A percentile compares a stretch with the other conserved stretches of the same genome.
Evolutionary conservation across 2,888 invertebrate species (phyloP).

Genomic region (Drosophila rellima): DNA sequence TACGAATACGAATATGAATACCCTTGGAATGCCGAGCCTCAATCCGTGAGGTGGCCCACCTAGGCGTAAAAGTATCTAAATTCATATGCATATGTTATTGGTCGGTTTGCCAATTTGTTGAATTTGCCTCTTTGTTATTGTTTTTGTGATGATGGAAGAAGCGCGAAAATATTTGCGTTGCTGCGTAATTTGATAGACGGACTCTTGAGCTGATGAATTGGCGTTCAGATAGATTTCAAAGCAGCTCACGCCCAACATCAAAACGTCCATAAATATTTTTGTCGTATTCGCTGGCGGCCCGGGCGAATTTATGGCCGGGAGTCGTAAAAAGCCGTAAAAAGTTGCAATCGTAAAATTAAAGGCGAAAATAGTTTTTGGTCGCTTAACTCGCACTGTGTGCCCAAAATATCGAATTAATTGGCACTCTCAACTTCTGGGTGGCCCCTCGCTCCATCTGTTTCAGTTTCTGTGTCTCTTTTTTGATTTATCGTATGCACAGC

Average conservation of each 20-base stretch:
- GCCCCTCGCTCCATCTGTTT: constrained; percentile 45
- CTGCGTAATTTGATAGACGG: constrained; percentile 59
- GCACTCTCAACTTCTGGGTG: constrained; percentile 69
- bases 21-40: constrained; percentile 40
- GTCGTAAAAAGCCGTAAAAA: constrained; percentile 75
- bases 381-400: constrained; percentile 64
- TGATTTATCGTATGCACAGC: constrained; percentile 72
- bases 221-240: constrained; percentile 66
- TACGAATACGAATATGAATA: constrained; percentile 24
- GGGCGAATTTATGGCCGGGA: constrained; percentile 67
- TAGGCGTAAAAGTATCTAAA: constrained; percentile 59
- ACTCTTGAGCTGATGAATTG: constrained; percentile 18
- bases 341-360: constrained; percentile 63
- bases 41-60: constrained; percentile 42
- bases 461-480: constrained; percentile 30
- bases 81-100: constrained; percentile 61
- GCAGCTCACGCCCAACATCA: constrained; percentile 73
- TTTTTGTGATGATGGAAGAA: constrained; percentile 34
- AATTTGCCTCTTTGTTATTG: constrained; percentile 23
- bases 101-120: constrained; percentile 25
- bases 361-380: constrained; percentile 67
- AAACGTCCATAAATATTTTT: constrained; percentile 80
- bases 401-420: constrained; percentile 78
- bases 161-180: constrained; percentile 62
- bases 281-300: constrained; percentile 60